These are phyloP conservation scores for Nicator chloris DNA, from an alignment of 2,113 vertebrate species.

Conservation along the genomic window DNA sequence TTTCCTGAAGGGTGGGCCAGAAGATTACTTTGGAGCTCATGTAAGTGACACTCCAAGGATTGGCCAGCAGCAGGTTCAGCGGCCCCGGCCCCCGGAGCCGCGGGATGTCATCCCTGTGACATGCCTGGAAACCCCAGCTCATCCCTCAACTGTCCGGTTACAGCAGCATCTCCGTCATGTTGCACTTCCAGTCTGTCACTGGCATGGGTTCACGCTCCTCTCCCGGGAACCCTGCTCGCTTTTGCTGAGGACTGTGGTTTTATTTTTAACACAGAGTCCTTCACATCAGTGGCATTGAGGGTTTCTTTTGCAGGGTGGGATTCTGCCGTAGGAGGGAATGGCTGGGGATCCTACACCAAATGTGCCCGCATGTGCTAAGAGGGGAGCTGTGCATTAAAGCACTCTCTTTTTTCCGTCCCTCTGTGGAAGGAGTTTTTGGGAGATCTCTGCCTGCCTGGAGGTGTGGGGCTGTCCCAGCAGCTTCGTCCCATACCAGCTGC, in stretches of 20 bases:
- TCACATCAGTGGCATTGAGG: neutral
- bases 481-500: neutral
- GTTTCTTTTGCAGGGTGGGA: neutral
- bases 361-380: fast-evolving
- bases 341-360: neutral
- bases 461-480: neutral
- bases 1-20: slow-evolving; percentile 76
- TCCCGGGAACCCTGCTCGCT: neutral
- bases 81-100: slow-evolving; percentile 31
- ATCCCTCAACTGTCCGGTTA: slow-evolving; percentile 57
- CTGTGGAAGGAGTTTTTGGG: neutral
- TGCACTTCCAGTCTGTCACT: slow-evolving; percentile 46
- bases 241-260: slow-evolving; percentile 33
- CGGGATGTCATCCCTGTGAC: slow-evolving; percentile 69
- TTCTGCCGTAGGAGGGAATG: neutral
- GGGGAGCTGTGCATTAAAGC: neutral
- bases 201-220: neutral
- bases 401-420: neutral
- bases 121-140: slow-evolving; percentile 53
- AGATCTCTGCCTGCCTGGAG: neutral
- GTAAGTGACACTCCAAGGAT: slow-evolving; percentile 79
- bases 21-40: slow-evolving; percentile 77
- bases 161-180: slow-evolving; percentile 38
- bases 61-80: slow-evolving; percentile 66
- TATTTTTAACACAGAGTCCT: slow-evolving; percentile 32